Conservation (phyloP, 2,888 invertebrate genomes). For the Macropis europaea region DNA sequence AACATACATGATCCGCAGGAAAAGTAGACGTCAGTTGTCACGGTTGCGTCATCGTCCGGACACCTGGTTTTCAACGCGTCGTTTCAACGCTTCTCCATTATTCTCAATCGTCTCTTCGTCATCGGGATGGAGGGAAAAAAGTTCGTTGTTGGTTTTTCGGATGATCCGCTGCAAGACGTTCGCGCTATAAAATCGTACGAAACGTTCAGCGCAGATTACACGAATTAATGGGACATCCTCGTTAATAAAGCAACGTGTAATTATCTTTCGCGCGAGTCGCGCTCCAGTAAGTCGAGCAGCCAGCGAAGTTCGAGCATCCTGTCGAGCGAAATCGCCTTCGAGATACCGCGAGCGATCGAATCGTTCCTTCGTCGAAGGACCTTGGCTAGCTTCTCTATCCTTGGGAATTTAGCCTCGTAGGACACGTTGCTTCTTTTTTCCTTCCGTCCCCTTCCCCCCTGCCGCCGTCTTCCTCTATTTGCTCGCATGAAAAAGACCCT, state of each 20-base stretch:
- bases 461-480: too few species aligned
- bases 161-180: too few species aligned
- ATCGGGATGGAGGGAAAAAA: too few species aligned
- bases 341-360: constrained; percentile 11
- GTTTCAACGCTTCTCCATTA: neutral
- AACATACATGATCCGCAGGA: constrained; percentile 8
- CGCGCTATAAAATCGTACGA: too few species aligned
- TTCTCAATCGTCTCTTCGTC: neutral
- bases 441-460: neutral
- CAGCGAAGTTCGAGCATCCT: constrained; percentile 3
- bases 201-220: too few species aligned
- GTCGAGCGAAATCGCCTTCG: constrained; percentile 9
- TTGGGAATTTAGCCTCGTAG: constrained; percentile 17
- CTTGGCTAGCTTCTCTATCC: constrained; percentile 36
- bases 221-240: too few species aligned
- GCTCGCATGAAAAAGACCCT: constrained; percentile 17
- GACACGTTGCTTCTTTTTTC: neutral
- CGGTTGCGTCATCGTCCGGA: constrained; percentile 21
- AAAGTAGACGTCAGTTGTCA: constrained; percentile 43
- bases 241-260: too few species aligned
- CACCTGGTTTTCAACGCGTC: constrained; percentile 9
- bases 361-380: constrained; percentile 18
- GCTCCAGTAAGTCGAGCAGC: constrained; percentile 5
- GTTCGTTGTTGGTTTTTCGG: too few species aligned
- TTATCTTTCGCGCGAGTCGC: neutral